Percentiles rank a stretch among this genome's conserved stretches.
phyloP scores from a whole-genome alignment of 1,140 invertebrate genomes.

The Pachypsylla venusta region DNA sequence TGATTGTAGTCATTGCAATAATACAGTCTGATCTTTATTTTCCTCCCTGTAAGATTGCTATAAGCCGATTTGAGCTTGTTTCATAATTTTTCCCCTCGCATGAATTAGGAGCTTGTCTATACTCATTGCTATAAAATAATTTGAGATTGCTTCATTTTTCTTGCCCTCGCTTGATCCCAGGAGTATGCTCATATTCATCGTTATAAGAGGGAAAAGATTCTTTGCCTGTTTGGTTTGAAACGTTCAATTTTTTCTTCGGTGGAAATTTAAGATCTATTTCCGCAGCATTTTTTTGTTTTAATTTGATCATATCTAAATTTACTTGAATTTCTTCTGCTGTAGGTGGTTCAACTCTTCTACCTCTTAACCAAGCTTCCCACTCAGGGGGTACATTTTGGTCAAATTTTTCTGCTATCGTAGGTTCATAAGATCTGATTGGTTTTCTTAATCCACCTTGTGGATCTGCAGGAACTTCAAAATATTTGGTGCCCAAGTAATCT shows the following conservation, averaged over 20 bases:
- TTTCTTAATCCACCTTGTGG: conserved; percentile 40
- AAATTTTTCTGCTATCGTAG: conserved; percentile 37
- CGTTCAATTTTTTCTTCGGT: neutral
- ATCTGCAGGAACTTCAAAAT: conserved; percentile 55
- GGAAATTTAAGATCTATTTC: conserved; percentile 36
- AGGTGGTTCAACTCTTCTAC: conserved; percentile 48
- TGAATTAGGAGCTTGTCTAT: too few species aligned
- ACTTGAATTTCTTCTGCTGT: conserved; percentile 49
- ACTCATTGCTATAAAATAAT: too few species aligned
- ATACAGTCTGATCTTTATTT: too few species aligned
- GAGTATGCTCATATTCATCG: conserved; percentile 16
- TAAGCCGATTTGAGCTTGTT: too few species aligned
- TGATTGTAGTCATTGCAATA: too few species aligned
- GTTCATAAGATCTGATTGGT: conserved; percentile 51
- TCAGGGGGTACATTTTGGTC: conserved; percentile 54
- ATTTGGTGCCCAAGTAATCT: conserved; percentile 66
- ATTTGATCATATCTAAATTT: conserved; percentile 50
- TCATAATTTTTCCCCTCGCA: too few species aligned
- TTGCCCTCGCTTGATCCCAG: conserved; percentile 16
- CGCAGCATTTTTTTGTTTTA: conserved; percentile 57
- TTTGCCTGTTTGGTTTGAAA: neutral
- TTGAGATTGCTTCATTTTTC: too few species aligned
- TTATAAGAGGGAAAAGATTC: conserved; percentile 16
- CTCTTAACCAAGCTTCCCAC: conserved; percentile 70
- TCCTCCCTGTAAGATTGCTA: too few species aligned